Evolutionary conservation across 2,113 vertebrate species (phyloP), one percentile per base, ranked within the genome.

Genomic region (Cisticola juncidis): DNA sequence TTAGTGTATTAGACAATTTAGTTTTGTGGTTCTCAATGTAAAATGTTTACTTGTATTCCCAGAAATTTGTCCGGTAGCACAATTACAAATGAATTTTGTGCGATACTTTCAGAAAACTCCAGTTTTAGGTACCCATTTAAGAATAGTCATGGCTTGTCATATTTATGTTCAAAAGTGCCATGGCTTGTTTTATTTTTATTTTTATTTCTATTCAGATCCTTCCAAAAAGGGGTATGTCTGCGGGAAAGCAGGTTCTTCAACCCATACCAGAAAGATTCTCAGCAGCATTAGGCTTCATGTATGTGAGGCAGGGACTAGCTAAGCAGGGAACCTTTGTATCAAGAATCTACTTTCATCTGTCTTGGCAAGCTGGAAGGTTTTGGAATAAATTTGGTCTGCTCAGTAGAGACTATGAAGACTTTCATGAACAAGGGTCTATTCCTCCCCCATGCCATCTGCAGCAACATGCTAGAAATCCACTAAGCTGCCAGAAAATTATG

Each of bases 361-460:
- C 65, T 88, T 90, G 65, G 66, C 88, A 95, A 87, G 33, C n/a
- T 92, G 84, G 53, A 95, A 91, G 36, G 25, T 66, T 86, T 84
- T 14, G 23, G 81, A 91, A 96, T 91, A 96, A 76, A 28, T 29
- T 87, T 76, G 69, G 16, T 92, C 95, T 87, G 61, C 58, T 96
- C 94, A 80, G 83, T 65, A 89, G 81, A 95, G n/a, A 85, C 74
- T 92, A 65, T 11, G 28, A 81, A 95, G 90, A 91, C n/a, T 94
- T 88, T 94, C 85, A 94, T 65, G 92, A 95, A 84, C 51, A 92
- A 84, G 28, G 17, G 51, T 40, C 51, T 71, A 79, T 94, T 91
- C 95, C 95, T 91, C 94, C 94, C 69, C 83, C 92, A 85, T 35
- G 73, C 91, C 95, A 92, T 95, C 92, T 94, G 96, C 88, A 88